phyloP scores from a whole-genome alignment of 37 sponge, comb jelly and placozoan species.

The Hexactinellida sp. region DNA sequence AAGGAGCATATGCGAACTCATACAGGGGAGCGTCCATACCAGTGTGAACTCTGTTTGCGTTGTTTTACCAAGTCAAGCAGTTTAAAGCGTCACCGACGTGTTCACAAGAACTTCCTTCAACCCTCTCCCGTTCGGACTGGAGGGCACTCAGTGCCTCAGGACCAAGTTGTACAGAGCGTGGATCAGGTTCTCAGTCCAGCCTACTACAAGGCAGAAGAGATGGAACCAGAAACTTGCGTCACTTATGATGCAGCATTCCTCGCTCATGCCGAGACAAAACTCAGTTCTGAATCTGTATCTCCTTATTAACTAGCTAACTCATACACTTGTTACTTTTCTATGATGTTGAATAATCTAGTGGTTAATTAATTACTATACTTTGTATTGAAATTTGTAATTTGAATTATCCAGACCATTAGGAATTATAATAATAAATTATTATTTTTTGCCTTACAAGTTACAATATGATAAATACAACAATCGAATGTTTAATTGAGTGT shows the following conservation, averaged over 20 bases:
- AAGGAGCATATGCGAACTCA: conserved; percentile 13
- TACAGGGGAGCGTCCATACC: conserved; percentile 13
- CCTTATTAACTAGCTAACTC: no score
- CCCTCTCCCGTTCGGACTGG: background rate
- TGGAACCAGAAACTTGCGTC: background rate
- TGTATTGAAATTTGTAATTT: no score
- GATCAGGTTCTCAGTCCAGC: background rate
- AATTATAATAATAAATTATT: no score
- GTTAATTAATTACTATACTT: no score
- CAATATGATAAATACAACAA: no score
- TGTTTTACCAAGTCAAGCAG: conserved; percentile 4
- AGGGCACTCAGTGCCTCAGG: background rate
- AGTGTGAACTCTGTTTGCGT: conserved; percentile 5
- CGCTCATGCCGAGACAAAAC: background rate
- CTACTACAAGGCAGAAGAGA: background rate
- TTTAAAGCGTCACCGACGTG: background rate
- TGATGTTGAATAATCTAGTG: no score
- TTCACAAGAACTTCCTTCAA: background rate
- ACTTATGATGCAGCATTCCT: background rate
- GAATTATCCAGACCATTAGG: no score
- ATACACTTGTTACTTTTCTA: no score
- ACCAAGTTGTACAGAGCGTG: background rate
- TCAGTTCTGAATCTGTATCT: background rate
- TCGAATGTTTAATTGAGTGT: no score
- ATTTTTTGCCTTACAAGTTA: no score